Percentiles rank a stretch among this genome's conserved stretches.
phyloP scores from a whole-genome alignment of 1,140 invertebrate species.

The Cydia strobilella region DNA sequence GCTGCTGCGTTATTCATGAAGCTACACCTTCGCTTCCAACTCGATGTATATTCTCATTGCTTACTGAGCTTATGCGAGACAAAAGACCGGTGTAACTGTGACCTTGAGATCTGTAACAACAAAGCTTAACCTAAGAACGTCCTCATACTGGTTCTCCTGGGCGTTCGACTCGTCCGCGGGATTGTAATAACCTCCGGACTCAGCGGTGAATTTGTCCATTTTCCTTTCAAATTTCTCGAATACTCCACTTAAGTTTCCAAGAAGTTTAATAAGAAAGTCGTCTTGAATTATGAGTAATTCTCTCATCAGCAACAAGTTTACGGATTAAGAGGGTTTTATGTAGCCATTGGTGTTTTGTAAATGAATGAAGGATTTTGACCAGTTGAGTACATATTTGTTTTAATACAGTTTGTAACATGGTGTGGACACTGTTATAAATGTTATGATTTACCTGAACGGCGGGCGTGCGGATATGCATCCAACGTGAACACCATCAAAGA shows the following conservation, averaged over 20 bases:
- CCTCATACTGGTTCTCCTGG: constrained; percentile 36
- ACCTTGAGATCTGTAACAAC: too few species aligned
- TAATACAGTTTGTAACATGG: too few species aligned
- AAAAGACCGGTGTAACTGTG: neutral
- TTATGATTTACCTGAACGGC: too few species aligned
- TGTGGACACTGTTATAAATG: too few species aligned
- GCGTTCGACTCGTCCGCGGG: neutral
- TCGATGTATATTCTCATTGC: neutral
- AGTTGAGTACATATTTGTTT: too few species aligned
- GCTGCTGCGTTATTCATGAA: constrained; percentile 66
- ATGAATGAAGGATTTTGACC: too few species aligned
- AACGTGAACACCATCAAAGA: too few species aligned
- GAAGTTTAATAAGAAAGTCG: constrained; percentile 33
- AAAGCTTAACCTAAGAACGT: neutral
- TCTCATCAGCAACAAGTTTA: constrained; percentile 30
- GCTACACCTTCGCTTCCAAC: constrained; percentile 48
- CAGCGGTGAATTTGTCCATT: constrained; percentile 58
- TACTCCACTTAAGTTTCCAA: constrained; percentile 34
- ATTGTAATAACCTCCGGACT: constrained; percentile 36
- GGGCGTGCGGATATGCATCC: too few species aligned
- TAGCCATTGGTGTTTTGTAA: constrained; percentile 26
- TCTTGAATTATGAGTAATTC: constrained; percentile 22
- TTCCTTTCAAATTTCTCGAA: constrained; percentile 54
- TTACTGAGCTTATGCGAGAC: neutral
- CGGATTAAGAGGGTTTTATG: constrained; percentile 24